A percentile compares a stretch with the other conserved stretches of the same genome.
Evolutionary conservation across 2,113 vertebrate species (phyloP).

Genomic region (Lophura nycthemera): DNA sequence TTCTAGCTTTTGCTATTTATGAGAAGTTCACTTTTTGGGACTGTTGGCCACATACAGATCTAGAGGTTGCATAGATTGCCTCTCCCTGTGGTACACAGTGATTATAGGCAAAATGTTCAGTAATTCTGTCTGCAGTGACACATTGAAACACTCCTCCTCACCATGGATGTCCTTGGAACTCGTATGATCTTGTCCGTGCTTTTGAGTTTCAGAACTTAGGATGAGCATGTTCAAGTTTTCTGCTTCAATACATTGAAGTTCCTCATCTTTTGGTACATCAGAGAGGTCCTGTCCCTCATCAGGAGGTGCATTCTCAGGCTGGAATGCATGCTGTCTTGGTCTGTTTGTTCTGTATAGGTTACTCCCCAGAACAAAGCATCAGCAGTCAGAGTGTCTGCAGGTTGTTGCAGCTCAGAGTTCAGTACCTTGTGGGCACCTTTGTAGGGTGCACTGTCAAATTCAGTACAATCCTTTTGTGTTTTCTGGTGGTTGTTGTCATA

Average conservation of each 20-base stretch:
- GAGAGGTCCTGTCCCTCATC: background rate
- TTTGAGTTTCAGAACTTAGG: background rate
- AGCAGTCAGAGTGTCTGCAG: background rate
- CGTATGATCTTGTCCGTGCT: background rate
- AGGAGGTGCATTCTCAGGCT: background rate
- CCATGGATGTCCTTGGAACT: background rate
- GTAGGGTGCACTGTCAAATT: background rate
- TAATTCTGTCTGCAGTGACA: background rate
- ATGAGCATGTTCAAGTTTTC: background rate
- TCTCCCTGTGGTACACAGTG: background rate
- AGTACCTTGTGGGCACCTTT: background rate
- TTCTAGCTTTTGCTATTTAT: background rate
- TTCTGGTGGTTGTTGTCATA: background rate
- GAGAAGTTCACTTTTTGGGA: background rate
- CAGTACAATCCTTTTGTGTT: background rate
- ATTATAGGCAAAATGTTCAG: rapidly evolving
- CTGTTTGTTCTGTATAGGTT: background rate
- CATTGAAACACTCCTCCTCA: background rate
- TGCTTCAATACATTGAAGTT: background rate
- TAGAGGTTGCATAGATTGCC: background rate
- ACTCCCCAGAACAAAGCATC: background rate
- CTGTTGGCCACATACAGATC: background rate
- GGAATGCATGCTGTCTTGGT: background rate
- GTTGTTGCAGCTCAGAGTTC: background rate
- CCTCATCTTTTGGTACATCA: background rate